Conservation (phyloP, 2,888 invertebrate genomes). For the Icerya purchasi region DNA sequence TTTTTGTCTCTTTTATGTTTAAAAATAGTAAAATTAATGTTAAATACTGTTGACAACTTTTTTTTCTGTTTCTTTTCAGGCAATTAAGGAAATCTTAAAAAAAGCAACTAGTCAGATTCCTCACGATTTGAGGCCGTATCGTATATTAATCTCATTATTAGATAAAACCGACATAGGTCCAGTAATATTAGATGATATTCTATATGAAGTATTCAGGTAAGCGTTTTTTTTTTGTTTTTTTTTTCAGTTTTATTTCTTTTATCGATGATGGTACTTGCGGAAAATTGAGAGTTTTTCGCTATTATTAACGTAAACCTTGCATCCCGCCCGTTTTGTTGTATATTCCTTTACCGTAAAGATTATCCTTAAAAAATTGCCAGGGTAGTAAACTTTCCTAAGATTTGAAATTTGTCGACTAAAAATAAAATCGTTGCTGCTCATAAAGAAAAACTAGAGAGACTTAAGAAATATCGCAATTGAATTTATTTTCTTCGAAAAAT, state of each 20-base stretch:
- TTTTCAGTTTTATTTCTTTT: background rate
- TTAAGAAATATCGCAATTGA: too few species aligned
- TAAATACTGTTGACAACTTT: background rate
- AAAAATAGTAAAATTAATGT: background rate
- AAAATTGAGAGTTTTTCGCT: too few species aligned
- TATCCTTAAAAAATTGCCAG: too few species aligned
- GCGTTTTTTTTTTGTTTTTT: background rate
- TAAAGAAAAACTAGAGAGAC: too few species aligned
- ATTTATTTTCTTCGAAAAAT: too few species aligned
- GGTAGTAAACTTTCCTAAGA: too few species aligned
- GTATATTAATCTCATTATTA: constrained; percentile 57
- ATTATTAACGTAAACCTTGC: too few species aligned
- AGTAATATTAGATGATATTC: constrained; percentile 49
- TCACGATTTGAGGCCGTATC: constrained; percentile 45
- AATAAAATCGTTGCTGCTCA: too few species aligned
- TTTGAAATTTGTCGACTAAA: too few species aligned
- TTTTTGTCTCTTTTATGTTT: too few species aligned
- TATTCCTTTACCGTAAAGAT: too few species aligned
- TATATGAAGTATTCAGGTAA: constrained; percentile 50
- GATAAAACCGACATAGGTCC: constrained; percentile 73
- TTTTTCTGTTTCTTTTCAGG: constrained; percentile 21
- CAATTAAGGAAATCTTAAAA: constrained; percentile 36
- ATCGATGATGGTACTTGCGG: background rate
- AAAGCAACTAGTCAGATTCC: constrained; percentile 34
- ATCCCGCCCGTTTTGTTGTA: too few species aligned